Conservation (phyloP, 2,113 vertebrate species). For the Platysteira castanea region DNA sequence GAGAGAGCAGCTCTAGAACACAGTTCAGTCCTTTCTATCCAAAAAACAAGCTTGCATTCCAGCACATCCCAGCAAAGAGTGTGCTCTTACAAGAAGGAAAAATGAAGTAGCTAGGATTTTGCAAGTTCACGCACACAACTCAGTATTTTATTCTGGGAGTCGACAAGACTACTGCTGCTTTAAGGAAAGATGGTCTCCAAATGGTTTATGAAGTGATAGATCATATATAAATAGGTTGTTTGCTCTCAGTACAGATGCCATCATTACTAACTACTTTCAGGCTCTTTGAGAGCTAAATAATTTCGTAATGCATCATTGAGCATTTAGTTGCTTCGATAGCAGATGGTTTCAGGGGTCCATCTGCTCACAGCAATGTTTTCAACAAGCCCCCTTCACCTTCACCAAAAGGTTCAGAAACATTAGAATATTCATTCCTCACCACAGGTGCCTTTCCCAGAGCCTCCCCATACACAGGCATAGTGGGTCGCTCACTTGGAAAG, state of each 20-base stretch:
- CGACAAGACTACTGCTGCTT: constrained; percentile 70
- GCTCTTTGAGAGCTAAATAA: constrained; percentile 94
- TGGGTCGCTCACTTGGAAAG: background rate
- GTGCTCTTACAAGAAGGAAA: background rate
- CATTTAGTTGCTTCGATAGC: constrained; percentile 87
- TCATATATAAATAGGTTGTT: constrained; percentile 92
- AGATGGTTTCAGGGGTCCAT: constrained; percentile 93
- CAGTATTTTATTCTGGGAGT: constrained; percentile 7
- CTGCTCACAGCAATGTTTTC: constrained; percentile 90
- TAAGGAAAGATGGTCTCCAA: constrained; percentile 74
- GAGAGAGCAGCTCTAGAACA: background rate
- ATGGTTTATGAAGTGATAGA: constrained; percentile 82
- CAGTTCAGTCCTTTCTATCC: background rate
- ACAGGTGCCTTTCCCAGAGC: constrained; percentile 65
- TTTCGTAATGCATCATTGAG: constrained; percentile 91
- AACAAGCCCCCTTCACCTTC: constrained; percentile 92
- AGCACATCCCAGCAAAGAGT: background rate
- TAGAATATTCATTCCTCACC: constrained; percentile 77
- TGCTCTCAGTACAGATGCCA: constrained; percentile 84
- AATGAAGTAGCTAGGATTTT: background rate
- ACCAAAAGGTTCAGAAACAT: constrained; percentile 79
- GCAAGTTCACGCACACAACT: background rate
- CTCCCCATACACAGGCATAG: background rate
- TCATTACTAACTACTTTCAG: constrained; percentile 90
- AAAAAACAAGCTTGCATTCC: background rate